Evolutionary conservation across 2,113 vertebrate species (phyloP).

Genomic region (Trogon melanurus): DNA sequence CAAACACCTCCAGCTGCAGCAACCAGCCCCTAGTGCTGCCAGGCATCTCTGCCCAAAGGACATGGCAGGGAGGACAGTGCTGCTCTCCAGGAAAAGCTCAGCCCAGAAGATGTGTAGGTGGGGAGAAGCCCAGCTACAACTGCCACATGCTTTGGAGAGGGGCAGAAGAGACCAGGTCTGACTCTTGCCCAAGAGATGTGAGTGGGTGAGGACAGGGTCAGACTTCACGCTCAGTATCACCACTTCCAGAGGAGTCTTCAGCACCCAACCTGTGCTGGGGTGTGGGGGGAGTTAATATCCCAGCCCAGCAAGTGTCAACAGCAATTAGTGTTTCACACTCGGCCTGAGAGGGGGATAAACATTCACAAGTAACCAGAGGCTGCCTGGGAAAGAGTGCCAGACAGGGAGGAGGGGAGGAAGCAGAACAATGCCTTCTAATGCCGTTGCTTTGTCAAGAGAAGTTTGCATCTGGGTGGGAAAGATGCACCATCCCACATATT

Average conservation of each 20-base stretch:
- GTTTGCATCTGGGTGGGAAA: background rate
- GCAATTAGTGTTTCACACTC: conserved; percentile 56
- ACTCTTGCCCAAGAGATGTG: background rate
- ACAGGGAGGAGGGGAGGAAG: conserved; percentile 21
- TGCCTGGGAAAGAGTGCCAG: conserved; percentile 22
- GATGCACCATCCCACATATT: background rate
- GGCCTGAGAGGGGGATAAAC: background rate
- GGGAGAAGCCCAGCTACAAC: background rate
- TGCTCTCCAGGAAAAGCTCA: background rate
- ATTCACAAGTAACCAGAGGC: background rate
- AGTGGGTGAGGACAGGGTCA: background rate
- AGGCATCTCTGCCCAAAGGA: background rate
- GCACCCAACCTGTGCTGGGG: background rate
- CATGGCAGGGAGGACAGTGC: background rate
- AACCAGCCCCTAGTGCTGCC: background rate
- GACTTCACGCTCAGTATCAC: background rate
- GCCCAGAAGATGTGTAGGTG: background rate
- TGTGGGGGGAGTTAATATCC: background rate
- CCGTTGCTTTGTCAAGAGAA: background rate
- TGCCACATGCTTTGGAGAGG: background rate
- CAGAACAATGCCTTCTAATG: background rate
- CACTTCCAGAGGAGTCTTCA: background rate
- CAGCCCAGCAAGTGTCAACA: conserved; percentile 30
- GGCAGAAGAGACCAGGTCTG: background rate
- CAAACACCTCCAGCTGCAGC: background rate